Evolutionary conservation across 2,888 invertebrate species (phyloP).

Genomic region (Apodemia hepburni): DNA sequence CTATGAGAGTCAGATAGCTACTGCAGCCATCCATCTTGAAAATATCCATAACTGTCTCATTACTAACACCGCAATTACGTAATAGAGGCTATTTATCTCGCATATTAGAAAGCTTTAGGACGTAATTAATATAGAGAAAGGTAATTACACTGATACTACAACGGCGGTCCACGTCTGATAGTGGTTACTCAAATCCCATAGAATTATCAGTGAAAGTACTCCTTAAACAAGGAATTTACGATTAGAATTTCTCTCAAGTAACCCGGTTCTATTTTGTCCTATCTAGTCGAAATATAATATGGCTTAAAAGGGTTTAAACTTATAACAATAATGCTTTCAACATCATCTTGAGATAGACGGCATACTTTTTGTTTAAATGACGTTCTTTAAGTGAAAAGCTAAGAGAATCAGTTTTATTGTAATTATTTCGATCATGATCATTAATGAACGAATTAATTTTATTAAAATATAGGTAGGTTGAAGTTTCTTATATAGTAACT

Average conservation of each 20-base stretch:
- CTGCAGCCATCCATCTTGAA: slow-evolving; percentile 52
- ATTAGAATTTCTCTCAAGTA: slow-evolving; percentile 13
- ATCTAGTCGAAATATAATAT: not conserved
- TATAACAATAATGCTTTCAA: not conserved
- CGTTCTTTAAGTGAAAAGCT: not conserved
- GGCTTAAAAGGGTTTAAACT: slow-evolving; percentile 6
- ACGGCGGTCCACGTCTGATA: slow-evolving; percentile 41
- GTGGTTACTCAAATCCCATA: slow-evolving; percentile 42
- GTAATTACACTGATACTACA: slow-evolving; percentile 62
- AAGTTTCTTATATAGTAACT: too few species aligned
- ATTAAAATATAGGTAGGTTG: too few species aligned
- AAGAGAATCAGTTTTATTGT: not conserved
- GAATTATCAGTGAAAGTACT: slow-evolving; percentile 69
- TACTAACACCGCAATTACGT: slow-evolving; percentile 51
- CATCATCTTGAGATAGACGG: not conserved
- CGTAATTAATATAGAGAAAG: slow-evolving; percentile 72
- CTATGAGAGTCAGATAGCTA: slow-evolving; percentile 27
- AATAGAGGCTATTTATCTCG: slow-evolving; percentile 54
- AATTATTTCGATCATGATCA: too few species aligned
- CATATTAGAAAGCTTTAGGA: slow-evolving; percentile 61
- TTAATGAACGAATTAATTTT: too few species aligned
- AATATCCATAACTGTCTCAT: slow-evolving; percentile 55
- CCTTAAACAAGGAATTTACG: slow-evolving; percentile 29
- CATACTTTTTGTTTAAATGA: not conserved
- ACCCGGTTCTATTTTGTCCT: slow-evolving; percentile 3